Base-by-base conservation (phyloP, 2,797 vertebrate species). In the Mallotus villosus region DNA sequence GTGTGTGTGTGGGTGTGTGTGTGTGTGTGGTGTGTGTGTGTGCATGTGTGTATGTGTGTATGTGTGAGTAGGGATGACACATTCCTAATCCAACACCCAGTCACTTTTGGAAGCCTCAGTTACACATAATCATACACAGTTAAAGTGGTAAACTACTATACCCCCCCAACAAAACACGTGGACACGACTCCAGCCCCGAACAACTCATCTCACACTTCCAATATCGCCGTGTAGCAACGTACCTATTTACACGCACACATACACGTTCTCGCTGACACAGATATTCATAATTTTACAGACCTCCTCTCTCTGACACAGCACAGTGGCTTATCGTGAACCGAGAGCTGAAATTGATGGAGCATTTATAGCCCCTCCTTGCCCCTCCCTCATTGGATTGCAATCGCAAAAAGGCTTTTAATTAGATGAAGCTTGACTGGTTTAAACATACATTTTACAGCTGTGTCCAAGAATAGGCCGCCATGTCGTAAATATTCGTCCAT, bases 341-440 rank as follows among this genome's bases (percentile, higher is more conserved):
- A 3, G 53, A 49, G 63, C 41, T n/a, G 32, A 67, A 74, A 63
- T 81, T 84, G 89, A 90, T 87, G 81, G 87, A 86, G 85, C 82
- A 85, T 92, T 90, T 89, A 90, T 87, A 90, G 83, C 87, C 84
- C 49, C 21, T 24, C 58, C 58, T 4, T 11, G 11, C 84, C 82
- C 63, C 80, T 87, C 88, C 87, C 87, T 73, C 51, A 85, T 86
- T 83, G 90, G 87, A 90, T 88, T 84, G 86, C 83, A 85, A 84
- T 88, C 81, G 81, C 87, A 83, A 80, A 80, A 41, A 81, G 81
- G 86, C 86, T 90, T 91, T 93, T 92, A 93, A 92, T 92, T 93
- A 91, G 90, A 91, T 92, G 88, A 90, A 87, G 87, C 88, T 80
- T 78, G 81, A 83, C 86, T 81, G 82, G 77, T 89, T 89, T 88